A percentile compares a stretch with the other conserved stretches of the same genome.
These are phyloP conservation scores for Chloropsis cyanopogon DNA, from an alignment of 2,113 vertebrate genomes.

Conservation along the genomic window DNA sequence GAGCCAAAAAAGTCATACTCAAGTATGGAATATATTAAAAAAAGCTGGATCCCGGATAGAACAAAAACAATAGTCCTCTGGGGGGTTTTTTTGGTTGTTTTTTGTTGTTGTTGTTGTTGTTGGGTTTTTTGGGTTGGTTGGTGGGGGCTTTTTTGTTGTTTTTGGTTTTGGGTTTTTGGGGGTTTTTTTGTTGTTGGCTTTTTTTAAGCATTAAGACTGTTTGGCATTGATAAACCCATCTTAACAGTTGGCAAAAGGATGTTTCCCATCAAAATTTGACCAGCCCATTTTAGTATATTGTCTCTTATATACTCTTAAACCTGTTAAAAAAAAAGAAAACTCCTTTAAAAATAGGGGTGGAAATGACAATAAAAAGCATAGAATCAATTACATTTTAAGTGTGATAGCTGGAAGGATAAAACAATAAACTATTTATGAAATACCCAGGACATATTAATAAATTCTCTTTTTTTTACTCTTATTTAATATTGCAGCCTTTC, in stretches of 20 bases:
- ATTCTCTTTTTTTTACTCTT: background rate
- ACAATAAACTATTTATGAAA: background rate
- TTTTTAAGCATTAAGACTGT: background rate
- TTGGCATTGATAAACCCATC: background rate
- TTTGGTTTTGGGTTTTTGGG: no score
- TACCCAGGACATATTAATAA: background rate
- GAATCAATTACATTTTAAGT: background rate
- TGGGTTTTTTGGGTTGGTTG: no score
- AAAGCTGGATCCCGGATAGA: background rate
- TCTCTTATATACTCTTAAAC: background rate
- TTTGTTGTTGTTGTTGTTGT: no score
- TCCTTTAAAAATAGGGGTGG: background rate
- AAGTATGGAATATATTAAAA: background rate
- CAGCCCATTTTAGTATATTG: background rate
- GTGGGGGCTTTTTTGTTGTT: no score
- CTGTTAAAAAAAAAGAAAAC: background rate
- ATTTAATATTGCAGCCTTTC: background rate
- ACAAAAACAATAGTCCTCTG: background rate
- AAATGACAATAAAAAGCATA: background rate
- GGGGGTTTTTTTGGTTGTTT: background rate
- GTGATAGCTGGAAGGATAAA: background rate
- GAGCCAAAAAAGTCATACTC: background rate
- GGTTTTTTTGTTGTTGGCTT: no score
- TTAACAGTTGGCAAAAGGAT: background rate
- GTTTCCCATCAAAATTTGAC: background rate